phyloP scores from a whole-genome alignment of 2,113 vertebrate species.

The Probosciger aterrimus region DNA sequence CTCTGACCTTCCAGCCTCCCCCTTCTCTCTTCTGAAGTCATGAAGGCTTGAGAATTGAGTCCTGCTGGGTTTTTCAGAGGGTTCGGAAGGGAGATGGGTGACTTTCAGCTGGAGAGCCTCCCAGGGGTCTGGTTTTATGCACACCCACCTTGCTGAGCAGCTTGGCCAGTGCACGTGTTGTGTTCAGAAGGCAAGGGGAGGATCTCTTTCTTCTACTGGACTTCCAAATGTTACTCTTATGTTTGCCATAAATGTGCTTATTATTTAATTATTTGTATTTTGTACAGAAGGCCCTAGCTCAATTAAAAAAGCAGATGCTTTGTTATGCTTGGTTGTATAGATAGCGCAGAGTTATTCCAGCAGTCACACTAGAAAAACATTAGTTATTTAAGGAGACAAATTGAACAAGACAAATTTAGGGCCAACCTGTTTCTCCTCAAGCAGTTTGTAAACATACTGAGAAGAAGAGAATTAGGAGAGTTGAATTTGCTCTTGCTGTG shows the following conservation, averaged over 20 bases:
- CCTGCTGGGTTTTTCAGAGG: not conserved
- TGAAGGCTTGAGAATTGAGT: not conserved
- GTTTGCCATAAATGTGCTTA: not conserved
- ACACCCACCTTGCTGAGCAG: not conserved
- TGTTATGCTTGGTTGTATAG: not conserved
- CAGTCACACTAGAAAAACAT: not conserved
- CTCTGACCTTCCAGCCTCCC: not conserved
- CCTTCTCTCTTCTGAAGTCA: not conserved
- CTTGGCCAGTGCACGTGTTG: not conserved
- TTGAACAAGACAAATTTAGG: constrained; percentile 38
- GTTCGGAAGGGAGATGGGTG: not conserved
- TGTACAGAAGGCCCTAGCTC: not conserved
- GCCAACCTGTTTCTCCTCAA: constrained; percentile 33
- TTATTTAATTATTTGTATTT: not conserved
- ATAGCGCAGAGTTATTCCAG: not conserved
- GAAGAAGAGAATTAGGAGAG: not conserved
- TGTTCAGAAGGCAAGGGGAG: not conserved
- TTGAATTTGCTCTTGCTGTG: not conserved
- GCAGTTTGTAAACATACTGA: not conserved
- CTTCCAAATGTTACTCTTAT: not conserved
- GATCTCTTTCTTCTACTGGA: not conserved
- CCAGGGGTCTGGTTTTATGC: not conserved
- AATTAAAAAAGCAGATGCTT: not conserved
- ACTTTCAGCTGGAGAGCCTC: not conserved
- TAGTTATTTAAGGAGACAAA: constrained; percentile 28